Evolutionary conservation across 2,888 invertebrate species (phyloP), one percentile per base, ranked within the genome.

Genomic region (Hermaeophaga mercurialis): DNA sequence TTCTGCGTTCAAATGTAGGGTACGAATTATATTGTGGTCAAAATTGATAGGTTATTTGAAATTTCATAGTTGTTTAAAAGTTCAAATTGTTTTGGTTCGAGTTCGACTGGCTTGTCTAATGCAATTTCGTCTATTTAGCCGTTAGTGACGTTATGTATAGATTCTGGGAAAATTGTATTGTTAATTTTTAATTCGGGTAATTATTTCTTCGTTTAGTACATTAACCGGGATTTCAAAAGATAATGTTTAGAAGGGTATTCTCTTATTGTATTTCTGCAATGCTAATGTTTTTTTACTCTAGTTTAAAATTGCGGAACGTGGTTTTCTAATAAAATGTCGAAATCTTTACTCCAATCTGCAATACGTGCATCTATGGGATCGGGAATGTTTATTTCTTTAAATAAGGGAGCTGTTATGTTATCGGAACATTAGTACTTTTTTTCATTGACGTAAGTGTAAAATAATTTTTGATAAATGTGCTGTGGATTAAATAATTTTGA

Each of bases 401-500:
- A 14, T 22, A 19, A 6, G 12, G 9, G 18, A n/a, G 41, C 19
- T 19, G 17, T 19, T 6, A 41, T 41, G 11, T 41, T 41, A 3
- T 3, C 5, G 14, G n/a, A 18, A 11, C 3, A 41, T 41, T 18
- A 3, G 5, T 18, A n/a, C 19, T 41, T 6, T 18, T 19, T 17
- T 41, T 41, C 41, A 41, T 41, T 2, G 18, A 41, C n/a, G 41
- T 41, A 18, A 41, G 7, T 19, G 41, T 41, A 19, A 41, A 19
- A 2, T 18, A 7, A 18, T 41, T 41, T 41, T 41, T 19, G n/a
- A n/a, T 22, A 41, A 6, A 6, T 17, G 14, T 41, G 19, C 7
- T 3, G 9, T 18, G 8, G 19, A 18, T 41, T 11, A 22, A 41
- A 41, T n/a, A 6, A 11, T 11, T 7, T 12, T 11, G 14, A n/a